These are phyloP conservation scores for Lynx canadensis DNA, from an alignment of 2,113 vertebrate species.

Conservation along the genomic window DNA sequence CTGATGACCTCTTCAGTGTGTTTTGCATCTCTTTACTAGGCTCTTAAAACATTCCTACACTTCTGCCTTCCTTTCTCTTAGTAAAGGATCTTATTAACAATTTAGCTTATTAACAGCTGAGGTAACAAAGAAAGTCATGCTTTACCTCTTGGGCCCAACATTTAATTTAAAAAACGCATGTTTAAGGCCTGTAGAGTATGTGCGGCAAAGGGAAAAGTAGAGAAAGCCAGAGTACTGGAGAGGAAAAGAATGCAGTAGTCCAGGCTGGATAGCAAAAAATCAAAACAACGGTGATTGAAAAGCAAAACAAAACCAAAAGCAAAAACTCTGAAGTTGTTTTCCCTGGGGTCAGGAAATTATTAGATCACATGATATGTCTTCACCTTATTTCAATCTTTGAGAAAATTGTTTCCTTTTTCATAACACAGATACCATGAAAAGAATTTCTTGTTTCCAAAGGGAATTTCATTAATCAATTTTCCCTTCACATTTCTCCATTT, in stretches of 20 bases:
- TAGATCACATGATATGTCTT: background rate
- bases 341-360: background rate
- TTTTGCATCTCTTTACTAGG: background rate
- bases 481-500: constrained; percentile 22
- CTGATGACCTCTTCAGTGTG: background rate
- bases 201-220: background rate
- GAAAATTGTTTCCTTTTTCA: constrained; percentile 30
- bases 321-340: background rate
- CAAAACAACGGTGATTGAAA: background rate
- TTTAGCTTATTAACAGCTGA: background rate
- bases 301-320: background rate
- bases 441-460: background rate
- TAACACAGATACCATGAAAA: background rate
- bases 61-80: background rate
- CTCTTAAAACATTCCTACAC: background rate
- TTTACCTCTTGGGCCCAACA: background rate
- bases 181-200: background rate
- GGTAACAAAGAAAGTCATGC: background rate
- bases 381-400: constrained; percentile 16
- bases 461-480: constrained; percentile 20
- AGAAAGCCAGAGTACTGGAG: background rate
- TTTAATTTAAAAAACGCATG: background rate
- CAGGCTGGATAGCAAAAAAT: background rate
- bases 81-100: background rate
- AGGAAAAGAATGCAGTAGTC: background rate